These are phyloP conservation scores for Trachelus stipa DNA, from an alignment of 2,888 invertebrate genomes.

Conservation along the genomic window DNA sequence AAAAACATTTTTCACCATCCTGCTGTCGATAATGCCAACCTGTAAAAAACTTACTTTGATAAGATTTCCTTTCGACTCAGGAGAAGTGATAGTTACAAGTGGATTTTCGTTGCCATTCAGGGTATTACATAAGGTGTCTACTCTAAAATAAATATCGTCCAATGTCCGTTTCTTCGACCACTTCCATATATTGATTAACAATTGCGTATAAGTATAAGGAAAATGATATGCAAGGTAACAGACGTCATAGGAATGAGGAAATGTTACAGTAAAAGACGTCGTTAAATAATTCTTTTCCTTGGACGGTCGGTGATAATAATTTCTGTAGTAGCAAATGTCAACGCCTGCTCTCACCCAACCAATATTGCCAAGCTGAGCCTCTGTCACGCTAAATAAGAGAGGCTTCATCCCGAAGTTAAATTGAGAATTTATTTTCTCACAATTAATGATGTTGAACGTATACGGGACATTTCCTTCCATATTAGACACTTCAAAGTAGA, in stretches of 20 bases:
- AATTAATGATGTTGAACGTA: conserved; percentile 88
- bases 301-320: conserved; percentile 74
- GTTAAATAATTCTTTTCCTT: conserved; percentile 77
- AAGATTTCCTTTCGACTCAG: conserved; percentile 70
- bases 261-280: conserved; percentile 81
- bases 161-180: conserved; percentile 71
- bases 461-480: conserved; percentile 79
- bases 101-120: conserved; percentile 81
- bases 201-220: conserved; percentile 84
- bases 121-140: conserved; percentile 78
- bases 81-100: conserved; percentile 80
- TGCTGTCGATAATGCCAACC: not conserved
- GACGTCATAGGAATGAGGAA: conserved; percentile 80
- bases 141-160: conserved; percentile 72
- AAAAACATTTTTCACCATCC: not conserved
- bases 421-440: conserved; percentile 87
- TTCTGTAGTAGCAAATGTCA: conserved; percentile 86
- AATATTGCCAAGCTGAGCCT: conserved; percentile 71
- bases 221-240: conserved; percentile 90
- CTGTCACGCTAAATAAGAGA: conserved; percentile 84
- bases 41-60: conserved; percentile 67
- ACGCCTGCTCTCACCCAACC: conserved; percentile 81
- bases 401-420: conserved; percentile 93
- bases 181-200: conserved; percentile 79
- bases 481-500: conserved; percentile 88